Base-by-base conservation (phyloP, 1,140 invertebrate species). In the Gonioctena quinquepunctata region DNA sequence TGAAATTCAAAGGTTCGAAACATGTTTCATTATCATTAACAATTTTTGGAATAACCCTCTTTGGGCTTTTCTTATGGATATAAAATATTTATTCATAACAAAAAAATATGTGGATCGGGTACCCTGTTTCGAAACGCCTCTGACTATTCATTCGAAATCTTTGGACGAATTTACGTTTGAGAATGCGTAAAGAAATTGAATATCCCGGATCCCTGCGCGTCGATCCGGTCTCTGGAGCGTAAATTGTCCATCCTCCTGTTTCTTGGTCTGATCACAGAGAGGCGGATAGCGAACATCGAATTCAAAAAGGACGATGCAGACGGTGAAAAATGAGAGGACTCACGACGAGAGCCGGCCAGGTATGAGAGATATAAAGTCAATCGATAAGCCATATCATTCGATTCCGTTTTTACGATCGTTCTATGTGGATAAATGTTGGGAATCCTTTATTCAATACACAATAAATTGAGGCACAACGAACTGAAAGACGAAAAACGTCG, bases 171-270 rank as follows among this genome's bases (percentile, higher is more conserved):
- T 59, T 59, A 59, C 56, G 56, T 59, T 59, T 59, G 56, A 59
- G 56, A 59, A 59, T 59, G 56, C 56, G 56, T 59, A 59, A 21
- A 59, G 56, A 59, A 59, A 59, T 59, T 59, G 56, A 59, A 59
- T 59, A 59, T 59, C 56, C 56, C 21, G 23, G 25, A 59, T 59
- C 56, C 56, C 56, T 26, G 56, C 56, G 25, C 26, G 56, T 59
- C 56, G 25, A 59, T 25, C 56, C 25, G 21, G 25, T 25, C 56
- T 25, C 25, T 59, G 6, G 25, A 59, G 56, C 25, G 56, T 59
- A 59, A 59, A 59, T 59, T 59, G 56, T 59, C 56, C 21, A 22
- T 59, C 25, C 23, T 59, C 25, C n/a, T 16, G 23, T 59, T 59
- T 59, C 56, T 25, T 59, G 33, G 33, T n/a, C 33, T 25, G 7